Evolutionary conservation across 1,140 invertebrate genomes (phyloP).

Genomic region (Anastatus disparis): DNA sequence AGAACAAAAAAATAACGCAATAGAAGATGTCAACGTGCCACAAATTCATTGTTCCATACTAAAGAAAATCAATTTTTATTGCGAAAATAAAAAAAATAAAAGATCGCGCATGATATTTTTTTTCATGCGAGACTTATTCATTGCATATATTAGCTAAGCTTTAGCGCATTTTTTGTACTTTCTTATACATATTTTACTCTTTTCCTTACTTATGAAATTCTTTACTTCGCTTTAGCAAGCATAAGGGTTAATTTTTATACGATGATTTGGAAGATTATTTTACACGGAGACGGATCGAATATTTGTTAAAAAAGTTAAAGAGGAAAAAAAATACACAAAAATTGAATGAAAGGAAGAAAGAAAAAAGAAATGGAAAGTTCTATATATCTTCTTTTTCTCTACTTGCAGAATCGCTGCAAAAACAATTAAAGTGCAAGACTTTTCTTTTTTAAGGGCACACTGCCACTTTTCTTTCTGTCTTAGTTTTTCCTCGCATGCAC

Average conservation of each 20-base stretch:
- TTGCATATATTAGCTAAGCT: background rate
- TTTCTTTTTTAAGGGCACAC: no score
- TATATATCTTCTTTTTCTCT: conserved; percentile 4
- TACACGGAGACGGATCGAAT: no score
- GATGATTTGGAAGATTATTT: no score
- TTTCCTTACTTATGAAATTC: background rate
- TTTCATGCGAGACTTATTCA: background rate
- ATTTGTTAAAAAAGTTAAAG: background rate
- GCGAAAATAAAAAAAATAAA: background rate
- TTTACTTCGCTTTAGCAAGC: background rate
- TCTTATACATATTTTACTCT: conserved; percentile 32
- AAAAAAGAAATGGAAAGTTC: background rate
- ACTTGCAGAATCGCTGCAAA: no score
- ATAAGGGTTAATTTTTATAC: no score
- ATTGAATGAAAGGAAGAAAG: background rate
- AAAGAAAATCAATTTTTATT: background rate
- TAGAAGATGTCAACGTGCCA: conserved; percentile 5
- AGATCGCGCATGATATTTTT: background rate
- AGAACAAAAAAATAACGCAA: background rate
- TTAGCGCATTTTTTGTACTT: conserved; percentile 40
- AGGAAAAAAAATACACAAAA: background rate
- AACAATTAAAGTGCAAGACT: no score
- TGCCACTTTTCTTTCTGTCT: background rate
- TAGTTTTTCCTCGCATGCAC: conserved; percentile 26
- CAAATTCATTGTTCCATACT: background rate